Evolutionary conservation across 2,888 invertebrate species (phyloP), one percentile per base, ranked within the genome.

Genomic region (Poecilobothrus nobilitatus): DNA sequence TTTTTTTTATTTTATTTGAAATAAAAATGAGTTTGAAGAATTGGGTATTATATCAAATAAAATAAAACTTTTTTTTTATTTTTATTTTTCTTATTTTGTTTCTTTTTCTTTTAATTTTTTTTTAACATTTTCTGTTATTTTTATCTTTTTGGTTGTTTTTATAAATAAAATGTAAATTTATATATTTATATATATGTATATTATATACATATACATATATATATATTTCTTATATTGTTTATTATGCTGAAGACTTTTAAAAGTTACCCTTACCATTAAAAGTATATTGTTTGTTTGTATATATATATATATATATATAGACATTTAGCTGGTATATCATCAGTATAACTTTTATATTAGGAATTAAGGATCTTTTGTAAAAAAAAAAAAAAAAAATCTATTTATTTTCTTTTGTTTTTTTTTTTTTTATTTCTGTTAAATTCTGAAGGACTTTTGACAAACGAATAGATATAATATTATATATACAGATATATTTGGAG

Each of bases 341-440:
- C 53, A 53, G 53, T 53, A 53, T 53, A 53, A 53, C 53, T 53
- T 53, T 53, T 53, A 53, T 53, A 53, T 53, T 53, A 53, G 53
- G 53, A 53, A 53, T 53, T 53, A 53, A 53, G 53, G 53, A 53
- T 53, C 53, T 53, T 53, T 53, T 53, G 53, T 15, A 53, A 18
- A 53, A 53, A 53, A 9, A 53, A 53, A 18, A 53, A 53, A 37
- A 37, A 37, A 37, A 37, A 37, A 37, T 10, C 12, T 10, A 37
- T 12, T 12, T 9, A 9, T 18, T 6, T 6, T 18, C 2, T 18
- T 18, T 53, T 53, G 9, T 18, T 18, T n/a, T 53, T 53, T 41
- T 12, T 41, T 41, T 41, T 15, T 41, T n/a, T n/a, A n/a, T n/a
- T 27, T 27, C 5, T 27, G 27, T 27, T 27, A 27, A 27, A 15